phyloP scores from a whole-genome alignment of 1,140 invertebrate species.

The Theocolax elegans region DNA sequence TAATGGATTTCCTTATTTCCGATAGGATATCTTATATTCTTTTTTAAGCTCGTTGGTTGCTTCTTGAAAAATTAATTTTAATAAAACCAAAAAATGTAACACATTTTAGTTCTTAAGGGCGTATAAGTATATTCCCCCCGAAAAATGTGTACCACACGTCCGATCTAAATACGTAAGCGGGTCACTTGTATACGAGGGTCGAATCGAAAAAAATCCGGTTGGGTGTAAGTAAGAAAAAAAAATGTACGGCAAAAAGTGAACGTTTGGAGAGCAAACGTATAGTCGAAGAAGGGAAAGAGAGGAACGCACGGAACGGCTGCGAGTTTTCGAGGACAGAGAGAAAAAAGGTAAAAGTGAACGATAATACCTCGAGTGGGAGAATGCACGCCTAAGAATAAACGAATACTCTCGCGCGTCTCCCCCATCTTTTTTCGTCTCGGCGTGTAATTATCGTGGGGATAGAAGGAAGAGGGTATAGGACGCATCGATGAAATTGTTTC shows the following conservation, averaged over 20 bases:
- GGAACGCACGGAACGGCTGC: neutral
- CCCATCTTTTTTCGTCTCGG: neutral
- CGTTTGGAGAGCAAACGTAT: neutral
- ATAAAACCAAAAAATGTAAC: too few relatives aligned
- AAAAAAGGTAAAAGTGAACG: slow-evolving; percentile 15
- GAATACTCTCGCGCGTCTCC: slow-evolving; percentile 36
- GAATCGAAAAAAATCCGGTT: slow-evolving; percentile 4
- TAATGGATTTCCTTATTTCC: too few relatives aligned
- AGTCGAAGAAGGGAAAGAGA: slow-evolving; percentile 10
- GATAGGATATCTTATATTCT: too few relatives aligned
- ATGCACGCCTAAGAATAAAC: slow-evolving; percentile 59
- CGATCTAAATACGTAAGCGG: slow-evolving; percentile 26
- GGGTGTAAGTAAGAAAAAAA: too few relatives aligned
- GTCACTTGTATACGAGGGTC: slow-evolving; percentile 22
- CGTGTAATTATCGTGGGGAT: neutral
- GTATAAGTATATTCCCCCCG: too few relatives aligned
- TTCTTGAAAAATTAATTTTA: too few relatives aligned
- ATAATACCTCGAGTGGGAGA: slow-evolving; percentile 34
- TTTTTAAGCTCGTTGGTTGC: too few relatives aligned
- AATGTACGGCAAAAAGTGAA: neutral
- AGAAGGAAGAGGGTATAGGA: neutral
- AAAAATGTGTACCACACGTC: slow-evolving; percentile 1
- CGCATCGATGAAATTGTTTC: neutral
- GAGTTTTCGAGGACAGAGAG: neutral
- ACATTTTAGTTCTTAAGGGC: too few relatives aligned